A percentile compares a stretch with the other conserved stretches of the same genome.
phyloP scores from a whole-genome alignment of 2,888 invertebrate species.

The Drosophila sordidapex region DNA sequence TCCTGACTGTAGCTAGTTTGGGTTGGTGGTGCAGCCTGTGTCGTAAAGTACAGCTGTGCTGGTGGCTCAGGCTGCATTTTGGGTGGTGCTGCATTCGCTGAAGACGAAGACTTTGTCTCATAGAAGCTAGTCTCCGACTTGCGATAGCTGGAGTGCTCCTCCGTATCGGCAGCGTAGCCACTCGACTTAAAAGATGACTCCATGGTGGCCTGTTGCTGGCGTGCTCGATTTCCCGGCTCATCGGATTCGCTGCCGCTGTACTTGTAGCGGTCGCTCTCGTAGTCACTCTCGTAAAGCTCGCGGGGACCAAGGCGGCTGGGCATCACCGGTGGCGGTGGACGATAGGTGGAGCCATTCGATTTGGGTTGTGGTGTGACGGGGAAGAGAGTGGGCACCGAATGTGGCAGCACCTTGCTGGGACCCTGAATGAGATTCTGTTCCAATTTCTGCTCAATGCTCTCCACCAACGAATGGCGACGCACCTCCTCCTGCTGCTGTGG shows the following conservation, averaged over 20 bases:
- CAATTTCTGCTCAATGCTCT: constrained; percentile 86
- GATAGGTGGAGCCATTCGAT: constrained; percentile 83
- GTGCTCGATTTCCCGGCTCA: constrained; percentile 82
- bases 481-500: constrained; percentile 85
- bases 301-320: constrained; percentile 87
- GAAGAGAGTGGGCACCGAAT: constrained; percentile 86
- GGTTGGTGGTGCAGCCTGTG: constrained; percentile 38
- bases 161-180: constrained; percentile 90
- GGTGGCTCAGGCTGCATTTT: constrained; percentile 70
- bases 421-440: constrained; percentile 86
- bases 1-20: constrained; percentile 71
- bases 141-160: constrained; percentile 86
- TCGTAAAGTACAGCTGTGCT: constrained; percentile 65
- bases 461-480: constrained; percentile 86
- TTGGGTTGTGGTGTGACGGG: constrained; percentile 81
- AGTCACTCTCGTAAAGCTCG: constrained; percentile 88
- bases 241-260: constrained; percentile 88
- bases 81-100: constrained; percentile 23
- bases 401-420: constrained; percentile 86
- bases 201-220: constrained; percentile 76
- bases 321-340: constrained; percentile 86
- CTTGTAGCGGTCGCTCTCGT: constrained; percentile 90
- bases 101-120: constrained; percentile 68
- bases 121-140: constrained; percentile 83
- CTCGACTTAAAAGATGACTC: constrained; percentile 83